Conservation (phyloP, 2,797 vertebrate genomes). For the Loris lydekkerianus region DNA sequence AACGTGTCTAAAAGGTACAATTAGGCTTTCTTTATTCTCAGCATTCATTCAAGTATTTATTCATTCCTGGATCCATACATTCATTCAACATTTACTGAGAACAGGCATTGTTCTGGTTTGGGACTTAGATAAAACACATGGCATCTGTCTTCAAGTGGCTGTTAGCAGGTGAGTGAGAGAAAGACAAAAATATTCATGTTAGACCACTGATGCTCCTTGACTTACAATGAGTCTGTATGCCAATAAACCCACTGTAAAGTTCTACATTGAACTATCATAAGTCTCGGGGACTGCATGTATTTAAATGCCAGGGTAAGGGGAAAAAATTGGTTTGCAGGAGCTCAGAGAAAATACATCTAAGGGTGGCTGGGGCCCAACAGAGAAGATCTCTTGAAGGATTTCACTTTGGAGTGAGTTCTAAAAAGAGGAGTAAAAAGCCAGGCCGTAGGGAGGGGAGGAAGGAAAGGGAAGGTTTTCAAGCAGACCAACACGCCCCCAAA, state of each 20-base stretch:
- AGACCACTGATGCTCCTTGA: not conserved
- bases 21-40: slow-evolving; percentile 7
- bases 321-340: not conserved
- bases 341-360: not conserved
- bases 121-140: not conserved
- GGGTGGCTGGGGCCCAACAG: not conserved
- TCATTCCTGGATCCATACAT: not conserved
- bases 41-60: not conserved
- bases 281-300: not conserved
- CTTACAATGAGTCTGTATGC: not conserved
- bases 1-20: slow-evolving; percentile 20
- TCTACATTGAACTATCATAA: not conserved
- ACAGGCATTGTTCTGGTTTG: not conserved
- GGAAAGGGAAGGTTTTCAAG: not conserved
- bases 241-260: not conserved
- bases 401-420: not conserved
- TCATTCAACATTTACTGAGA: not conserved
- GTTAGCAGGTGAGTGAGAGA: not conserved
- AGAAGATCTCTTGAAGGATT: not conserved
- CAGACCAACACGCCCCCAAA: not conserved
- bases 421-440: not conserved
- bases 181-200: slow-evolving; percentile 10
- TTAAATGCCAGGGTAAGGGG: not conserved
- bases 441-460: not conserved
- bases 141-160: not conserved